phyloP scores from a whole-genome alignment of 2,113 vertebrate species.

The Dipodomys spectabilis region DNA sequence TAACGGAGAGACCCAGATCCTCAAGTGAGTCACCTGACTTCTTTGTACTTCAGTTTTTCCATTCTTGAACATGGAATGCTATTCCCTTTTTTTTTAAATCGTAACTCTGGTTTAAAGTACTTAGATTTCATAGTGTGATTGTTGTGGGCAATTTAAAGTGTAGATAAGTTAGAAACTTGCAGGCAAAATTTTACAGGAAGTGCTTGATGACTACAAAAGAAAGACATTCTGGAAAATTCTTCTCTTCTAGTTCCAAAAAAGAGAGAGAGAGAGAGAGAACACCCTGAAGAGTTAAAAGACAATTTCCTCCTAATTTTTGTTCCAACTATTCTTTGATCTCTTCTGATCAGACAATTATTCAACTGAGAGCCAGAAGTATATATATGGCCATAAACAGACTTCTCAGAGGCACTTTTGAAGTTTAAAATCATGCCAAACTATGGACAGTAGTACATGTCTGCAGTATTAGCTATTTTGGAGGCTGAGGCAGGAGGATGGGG shows the following conservation, averaged over 20 bases:
- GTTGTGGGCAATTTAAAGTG: conserved; percentile 26
- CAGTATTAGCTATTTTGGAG: not conserved
- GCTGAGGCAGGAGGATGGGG: not conserved
- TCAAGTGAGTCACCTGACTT: not conserved
- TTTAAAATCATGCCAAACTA: not conserved
- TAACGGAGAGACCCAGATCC: not conserved
- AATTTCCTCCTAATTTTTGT: conserved; percentile 43
- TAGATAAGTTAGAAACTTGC: conserved; percentile 1
- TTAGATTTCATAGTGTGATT: not conserved
- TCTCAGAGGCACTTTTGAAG: conserved; percentile 44
- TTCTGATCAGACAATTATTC: conserved; percentile 52
- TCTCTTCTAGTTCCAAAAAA: conserved; percentile 8
- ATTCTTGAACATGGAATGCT: not conserved
- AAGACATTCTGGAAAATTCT: not conserved
- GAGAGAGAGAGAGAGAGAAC: not conserved
- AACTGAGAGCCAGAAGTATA: conserved; percentile 36
- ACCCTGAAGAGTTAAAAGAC: conserved; percentile 44
- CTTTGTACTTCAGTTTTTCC: not conserved
- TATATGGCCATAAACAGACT: conserved; percentile 22
- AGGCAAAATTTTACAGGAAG: not conserved
- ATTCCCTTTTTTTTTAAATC: not conserved
- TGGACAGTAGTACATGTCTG: not conserved
- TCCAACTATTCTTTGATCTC: conserved; percentile 31
- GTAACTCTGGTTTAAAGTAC: not conserved
- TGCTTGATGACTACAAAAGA: conserved; percentile 7